Percentiles rank a stretch among this genome's conserved stretches.
phyloP scores from a whole-genome alignment of 2,888 invertebrate genomes.

The Amphipoea lucens region DNA sequence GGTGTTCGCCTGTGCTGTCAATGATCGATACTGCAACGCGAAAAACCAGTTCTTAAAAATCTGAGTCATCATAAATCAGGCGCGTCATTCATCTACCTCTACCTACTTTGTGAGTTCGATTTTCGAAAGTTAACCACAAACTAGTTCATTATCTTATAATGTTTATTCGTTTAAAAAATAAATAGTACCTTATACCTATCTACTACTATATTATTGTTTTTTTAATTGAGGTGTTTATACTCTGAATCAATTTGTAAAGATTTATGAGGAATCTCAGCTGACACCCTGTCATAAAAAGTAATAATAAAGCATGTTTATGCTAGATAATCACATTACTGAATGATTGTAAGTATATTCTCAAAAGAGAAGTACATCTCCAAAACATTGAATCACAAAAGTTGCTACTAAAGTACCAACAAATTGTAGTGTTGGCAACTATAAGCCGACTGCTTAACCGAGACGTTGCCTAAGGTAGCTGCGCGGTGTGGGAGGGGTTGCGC shows the following conservation, averaged over 20 bases:
- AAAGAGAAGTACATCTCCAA: slow-evolving; percentile 50
- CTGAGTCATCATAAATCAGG: slow-evolving; percentile 80
- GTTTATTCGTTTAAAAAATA: neutral
- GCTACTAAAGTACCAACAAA: neutral
- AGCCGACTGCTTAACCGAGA: no score
- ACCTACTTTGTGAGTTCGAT: slow-evolving; percentile 45
- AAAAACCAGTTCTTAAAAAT: slow-evolving; percentile 82
- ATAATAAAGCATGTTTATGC: neutral
- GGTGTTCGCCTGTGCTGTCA: slow-evolving; percentile 68
- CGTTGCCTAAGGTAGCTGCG: no score
- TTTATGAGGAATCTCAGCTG: neutral
- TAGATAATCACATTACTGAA: neutral
- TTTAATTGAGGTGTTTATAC: neutral
- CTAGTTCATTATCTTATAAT: slow-evolving; percentile 12
- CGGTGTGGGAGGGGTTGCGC: no score
- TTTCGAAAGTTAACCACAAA: slow-evolving; percentile 47
- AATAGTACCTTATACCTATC: neutral
- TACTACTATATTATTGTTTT: neutral
- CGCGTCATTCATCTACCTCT: slow-evolving; percentile 68
- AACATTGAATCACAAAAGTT: slow-evolving; percentile 19
- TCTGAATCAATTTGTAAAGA: slow-evolving; percentile 8
- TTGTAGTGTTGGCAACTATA: neutral
- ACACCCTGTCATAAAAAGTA: neutral
- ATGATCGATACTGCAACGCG: slow-evolving; percentile 70
- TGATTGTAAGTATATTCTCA: neutral